Base-by-base conservation (phyloP, 2,113 vertebrate species). In the Trichomycterus rosablanca region DNA sequence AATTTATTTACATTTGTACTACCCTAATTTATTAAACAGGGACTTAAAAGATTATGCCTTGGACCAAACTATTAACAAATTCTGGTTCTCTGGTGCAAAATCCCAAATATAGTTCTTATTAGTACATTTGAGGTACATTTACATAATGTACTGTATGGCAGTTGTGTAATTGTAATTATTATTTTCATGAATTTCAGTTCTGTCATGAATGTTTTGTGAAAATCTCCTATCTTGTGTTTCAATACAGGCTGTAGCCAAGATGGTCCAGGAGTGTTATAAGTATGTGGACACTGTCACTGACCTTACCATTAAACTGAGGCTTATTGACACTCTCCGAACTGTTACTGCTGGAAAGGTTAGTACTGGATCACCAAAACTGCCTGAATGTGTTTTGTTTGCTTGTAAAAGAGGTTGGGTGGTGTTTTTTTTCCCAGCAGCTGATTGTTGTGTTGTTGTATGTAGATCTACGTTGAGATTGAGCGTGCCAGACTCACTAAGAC, bases 391-490 rank as follows among this genome's bases (percentile, higher is more conserved):
- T 16, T 9, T 9, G 14, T 10, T 58, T 22, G 8, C 5, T 16
- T 28, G 9, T 30, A 9, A 22, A 19, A 3, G 22, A 28, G n/a
- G 23, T 15, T 10, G 4, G 5, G n/a, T n/a, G n/a, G n/a, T n/a
- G n/a, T n/a, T n/a, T n/a, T n/a, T n/a, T n/a, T n/a, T n/a, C n/a
- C n/a, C n/a, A n/a, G n/a, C n/a, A n/a, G n/a, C n/a, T n/a, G n/a
- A n/a, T n/a, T n/a, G n/a, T n/a, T 46, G 1, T 19, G 16, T 42
- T 7, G 20, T 4, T 24, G 8, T 42, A 30, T 78, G 23, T 76
- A 99, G 96, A 99, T 99, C 30, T 98, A 99, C 11, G 96, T 99
- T 50, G 96, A 99, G 83, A 98, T 99, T 2, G 96, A 99, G 64
- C 93, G 95, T 3, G 96, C 96, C 35, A 88, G 95, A 39, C 83